Evolutionary conservation across 2,113 vertebrate genomes (phyloP).

Genomic region (Corythoichthys intestinalis): DNA sequence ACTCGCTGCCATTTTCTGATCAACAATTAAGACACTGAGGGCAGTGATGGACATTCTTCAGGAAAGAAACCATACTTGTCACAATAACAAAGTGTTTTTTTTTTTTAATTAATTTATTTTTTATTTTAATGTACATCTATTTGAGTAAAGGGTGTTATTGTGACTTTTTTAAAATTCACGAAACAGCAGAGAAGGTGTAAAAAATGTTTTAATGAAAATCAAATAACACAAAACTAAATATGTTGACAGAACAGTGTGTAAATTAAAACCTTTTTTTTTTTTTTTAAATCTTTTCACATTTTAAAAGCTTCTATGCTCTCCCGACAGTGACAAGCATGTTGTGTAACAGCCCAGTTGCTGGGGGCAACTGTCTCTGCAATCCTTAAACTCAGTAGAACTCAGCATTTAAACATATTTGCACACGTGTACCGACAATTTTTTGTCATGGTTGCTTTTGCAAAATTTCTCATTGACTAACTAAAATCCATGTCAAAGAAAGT

Average conservation of each 20-base stretch:
- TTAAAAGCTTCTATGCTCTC: not conserved
- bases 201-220: not conserved
- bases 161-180: too few species aligned
- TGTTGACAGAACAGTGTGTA: not conserved
- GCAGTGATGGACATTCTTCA: constrained; percentile 11
- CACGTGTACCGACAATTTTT: not conserved
- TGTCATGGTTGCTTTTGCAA: not conserved
- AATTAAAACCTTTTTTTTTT: not conserved
- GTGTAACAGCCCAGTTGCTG: not conserved
- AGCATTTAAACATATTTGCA: not conserved
- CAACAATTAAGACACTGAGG: constrained; percentile 12
- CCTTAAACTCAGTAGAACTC: not conserved
- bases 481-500: not conserved
- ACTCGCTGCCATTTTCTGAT: constrained; percentile 24
- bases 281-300: not conserved
- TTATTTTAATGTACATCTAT: not conserved
- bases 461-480: not conserved
- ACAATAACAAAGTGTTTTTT: not conserved
- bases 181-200: not conserved
- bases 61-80: constrained; percentile 2
- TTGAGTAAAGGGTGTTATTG: not conserved
- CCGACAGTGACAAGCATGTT: not conserved
- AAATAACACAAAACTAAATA: not conserved
- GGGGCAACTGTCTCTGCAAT: not conserved
- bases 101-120: not conserved